Evolutionary conservation across 1,140 invertebrate species (phyloP).

Genomic region (Drosophila nannoptera): DNA sequence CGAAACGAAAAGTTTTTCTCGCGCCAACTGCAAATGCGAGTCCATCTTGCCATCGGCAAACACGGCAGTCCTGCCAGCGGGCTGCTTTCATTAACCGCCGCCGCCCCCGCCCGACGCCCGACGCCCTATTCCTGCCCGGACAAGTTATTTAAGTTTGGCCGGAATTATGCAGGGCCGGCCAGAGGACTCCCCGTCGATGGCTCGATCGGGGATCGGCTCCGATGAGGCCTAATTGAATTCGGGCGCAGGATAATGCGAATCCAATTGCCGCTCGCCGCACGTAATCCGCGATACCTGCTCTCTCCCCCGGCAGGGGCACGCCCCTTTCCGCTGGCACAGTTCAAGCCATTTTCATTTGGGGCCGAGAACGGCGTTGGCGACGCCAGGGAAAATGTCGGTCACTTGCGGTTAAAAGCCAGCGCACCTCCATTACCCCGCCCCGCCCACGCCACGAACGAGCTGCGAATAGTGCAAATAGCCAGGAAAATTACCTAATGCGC

Average conservation of each 20-base stretch:
- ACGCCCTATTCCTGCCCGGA: too few relatives aligned
- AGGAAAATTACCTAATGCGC: slow-evolving; percentile 76
- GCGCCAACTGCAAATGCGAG: slow-evolving; percentile 32
- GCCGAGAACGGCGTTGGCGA: slow-evolving; percentile 37
- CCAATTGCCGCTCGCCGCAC: slow-evolving; percentile 73
- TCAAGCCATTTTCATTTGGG: slow-evolving; percentile 72
- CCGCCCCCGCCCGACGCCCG: too few relatives aligned
- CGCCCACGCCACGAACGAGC: slow-evolving; percentile 50
- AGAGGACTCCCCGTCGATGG: too few relatives aligned
- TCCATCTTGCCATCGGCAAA: too few relatives aligned
- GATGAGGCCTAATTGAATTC: neutral
- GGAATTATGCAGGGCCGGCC: too few relatives aligned
- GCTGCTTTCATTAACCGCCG: too few relatives aligned
- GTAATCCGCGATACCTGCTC: slow-evolving; percentile 68
- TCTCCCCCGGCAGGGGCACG: neutral
- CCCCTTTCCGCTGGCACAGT: slow-evolving; percentile 70
- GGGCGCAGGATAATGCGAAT: slow-evolving; percentile 58
- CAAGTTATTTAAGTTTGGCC: too few relatives aligned
- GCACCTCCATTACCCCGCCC: neutral
- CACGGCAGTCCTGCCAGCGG: too few relatives aligned
- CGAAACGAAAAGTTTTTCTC: slow-evolving; percentile 27
- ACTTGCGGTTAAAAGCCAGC: slow-evolving; percentile 66
- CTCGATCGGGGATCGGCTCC: neutral
- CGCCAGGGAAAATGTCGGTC: slow-evolving; percentile 71
- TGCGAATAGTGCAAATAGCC: slow-evolving; percentile 73